Evolutionary conservation across 2,113 vertebrate species (phyloP).

Genomic region (Eolophus roseicapilla): DNA sequence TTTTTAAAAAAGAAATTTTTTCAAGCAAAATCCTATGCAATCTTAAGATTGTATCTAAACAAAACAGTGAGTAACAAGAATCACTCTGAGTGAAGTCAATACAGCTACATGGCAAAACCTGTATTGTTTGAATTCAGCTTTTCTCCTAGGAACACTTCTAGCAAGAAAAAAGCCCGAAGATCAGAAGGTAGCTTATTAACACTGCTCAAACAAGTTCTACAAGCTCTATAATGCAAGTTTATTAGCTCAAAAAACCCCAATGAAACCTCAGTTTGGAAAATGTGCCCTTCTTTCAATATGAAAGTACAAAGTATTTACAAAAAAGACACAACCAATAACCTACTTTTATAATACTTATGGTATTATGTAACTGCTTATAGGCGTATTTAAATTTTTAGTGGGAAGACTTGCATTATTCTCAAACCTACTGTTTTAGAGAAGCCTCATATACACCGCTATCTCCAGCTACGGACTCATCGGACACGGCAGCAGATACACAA

Average conservation of each 20-base stretch:
- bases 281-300: neutral
- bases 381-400: neutral
- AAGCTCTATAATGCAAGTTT: neutral
- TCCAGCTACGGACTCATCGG: slow-evolving; percentile 85
- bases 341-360: neutral
- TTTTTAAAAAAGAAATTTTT: neutral
- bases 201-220: neutral
- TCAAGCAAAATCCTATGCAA: neutral
- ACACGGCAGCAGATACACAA: slow-evolving; percentile 83
- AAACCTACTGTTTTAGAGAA: slow-evolving; percentile 79
- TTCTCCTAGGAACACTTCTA: neutral
- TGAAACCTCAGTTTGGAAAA: neutral
- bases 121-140: neutral
- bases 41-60: neutral
- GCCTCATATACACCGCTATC: slow-evolving; percentile 87
- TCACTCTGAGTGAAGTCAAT: neutral
- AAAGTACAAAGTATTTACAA: neutral
- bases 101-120: neutral
- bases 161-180: neutral
- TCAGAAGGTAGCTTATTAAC: neutral
- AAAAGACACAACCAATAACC: neutral
- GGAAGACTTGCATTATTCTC: neutral
- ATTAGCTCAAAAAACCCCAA: neutral
- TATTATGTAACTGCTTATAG: neutral
- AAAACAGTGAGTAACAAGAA: neutral